Conservation (phyloP, 2,113 vertebrate genomes). For the Proteles cristata region DNA sequence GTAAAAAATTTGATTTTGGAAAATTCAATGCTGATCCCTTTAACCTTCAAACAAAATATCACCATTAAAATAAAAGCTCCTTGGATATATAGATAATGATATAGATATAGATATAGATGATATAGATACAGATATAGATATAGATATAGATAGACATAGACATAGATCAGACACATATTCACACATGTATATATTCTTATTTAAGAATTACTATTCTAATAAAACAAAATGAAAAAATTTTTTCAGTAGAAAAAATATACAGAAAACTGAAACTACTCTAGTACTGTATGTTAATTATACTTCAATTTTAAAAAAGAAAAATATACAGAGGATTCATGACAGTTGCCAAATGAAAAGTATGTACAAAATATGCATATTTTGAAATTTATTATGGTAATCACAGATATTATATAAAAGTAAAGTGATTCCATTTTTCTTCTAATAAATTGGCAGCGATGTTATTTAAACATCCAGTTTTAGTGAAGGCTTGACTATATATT, state of each 20-base stretch:
- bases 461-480: background rate
- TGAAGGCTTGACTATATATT: background rate
- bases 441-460: background rate
- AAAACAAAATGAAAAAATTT: background rate
- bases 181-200: background rate
- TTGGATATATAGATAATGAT: background rate
- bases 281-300: background rate
- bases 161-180: background rate
- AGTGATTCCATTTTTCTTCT: background rate
- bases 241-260: background rate
- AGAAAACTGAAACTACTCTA: background rate
- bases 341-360: background rate
- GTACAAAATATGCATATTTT: background rate
- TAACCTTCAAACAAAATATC: background rate
- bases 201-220: background rate
- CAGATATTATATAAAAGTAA: background rate
- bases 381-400: background rate
- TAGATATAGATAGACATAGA: background rate
- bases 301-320: background rate
- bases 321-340: background rate
- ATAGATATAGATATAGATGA: too few species aligned
- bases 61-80: background rate
- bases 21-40: background rate
- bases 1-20: background rate
- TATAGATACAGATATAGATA: too few species aligned